Evolutionary conservation across 2,888 invertebrate genomes (phyloP).

Genomic region (Parnassius orleans): DNA sequence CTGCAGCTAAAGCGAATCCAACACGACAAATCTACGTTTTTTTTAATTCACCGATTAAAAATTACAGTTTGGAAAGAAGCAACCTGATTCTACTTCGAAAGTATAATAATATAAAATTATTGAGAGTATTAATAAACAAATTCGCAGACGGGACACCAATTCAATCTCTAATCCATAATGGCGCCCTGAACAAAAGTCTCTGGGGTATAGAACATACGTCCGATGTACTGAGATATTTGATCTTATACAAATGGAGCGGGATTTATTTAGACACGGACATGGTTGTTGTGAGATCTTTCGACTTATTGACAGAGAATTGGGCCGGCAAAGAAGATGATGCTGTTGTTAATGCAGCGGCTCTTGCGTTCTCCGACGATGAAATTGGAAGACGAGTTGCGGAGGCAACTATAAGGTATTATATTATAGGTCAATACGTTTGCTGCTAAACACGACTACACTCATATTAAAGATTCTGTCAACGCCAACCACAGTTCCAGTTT

Average conservation of each 20-base stretch:
- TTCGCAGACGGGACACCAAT: constrained; percentile 81
- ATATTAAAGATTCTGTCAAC: too few relatives aligned
- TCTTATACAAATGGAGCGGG: constrained; percentile 88
- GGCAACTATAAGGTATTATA: constrained; percentile 39
- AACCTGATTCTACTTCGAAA: constrained; percentile 35
- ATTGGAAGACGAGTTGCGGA: constrained; percentile 43
- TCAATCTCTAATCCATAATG: constrained; percentile 73
- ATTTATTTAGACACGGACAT: constrained; percentile 89
- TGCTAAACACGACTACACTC: too few relatives aligned
- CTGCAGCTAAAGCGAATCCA: constrained; percentile 83
- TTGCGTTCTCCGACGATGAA: constrained; percentile 76
- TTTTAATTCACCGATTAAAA: constrained; percentile 64
- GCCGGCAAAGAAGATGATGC: constrained; percentile 81
- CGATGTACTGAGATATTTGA: constrained; percentile 83
- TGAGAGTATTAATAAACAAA: constrained; percentile 69
- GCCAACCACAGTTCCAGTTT: too few relatives aligned
- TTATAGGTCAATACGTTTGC: neutral
- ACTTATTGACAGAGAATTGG: constrained; percentile 79
- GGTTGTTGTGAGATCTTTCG: constrained; percentile 82
- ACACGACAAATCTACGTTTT: constrained; percentile 78
- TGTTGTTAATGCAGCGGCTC: constrained; percentile 84
- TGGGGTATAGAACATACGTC: constrained; percentile 83
- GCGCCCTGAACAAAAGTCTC: constrained; percentile 68
- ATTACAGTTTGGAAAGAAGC: constrained; percentile 33
- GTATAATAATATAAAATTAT: constrained; percentile 75